A percentile compares a stretch with the other conserved stretches of the same genome.
Evolutionary conservation across 2,113 vertebrate genomes (phyloP).

Genomic region (Scalopus aquaticus): DNA sequence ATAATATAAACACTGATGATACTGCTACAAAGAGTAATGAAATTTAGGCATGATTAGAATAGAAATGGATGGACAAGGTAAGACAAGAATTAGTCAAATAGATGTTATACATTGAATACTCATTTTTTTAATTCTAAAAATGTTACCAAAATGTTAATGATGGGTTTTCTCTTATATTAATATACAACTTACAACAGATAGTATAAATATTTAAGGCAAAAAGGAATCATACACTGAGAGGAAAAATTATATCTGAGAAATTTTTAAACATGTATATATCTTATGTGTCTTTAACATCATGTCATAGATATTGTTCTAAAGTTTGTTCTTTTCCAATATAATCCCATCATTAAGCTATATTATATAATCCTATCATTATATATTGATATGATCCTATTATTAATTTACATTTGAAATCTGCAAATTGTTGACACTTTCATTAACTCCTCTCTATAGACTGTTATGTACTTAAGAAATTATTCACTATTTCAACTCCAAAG

Average conservation of each 20-base stretch:
- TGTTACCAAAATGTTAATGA: background rate
- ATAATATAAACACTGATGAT: background rate
- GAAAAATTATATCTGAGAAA: background rate
- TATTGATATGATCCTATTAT: too few relatives aligned
- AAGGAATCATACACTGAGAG: background rate
- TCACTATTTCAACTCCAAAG: background rate
- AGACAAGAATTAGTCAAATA: background rate
- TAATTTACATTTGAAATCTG: background rate
- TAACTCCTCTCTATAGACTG: background rate
- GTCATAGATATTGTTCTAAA: background rate
- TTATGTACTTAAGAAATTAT: background rate
- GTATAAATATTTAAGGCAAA: slow-evolving; percentile 1
- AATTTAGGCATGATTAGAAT: background rate
- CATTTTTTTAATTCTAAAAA: background rate
- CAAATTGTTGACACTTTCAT: background rate
- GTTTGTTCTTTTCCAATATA: background rate
- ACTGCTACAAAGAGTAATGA: background rate
- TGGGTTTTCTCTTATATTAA: background rate
- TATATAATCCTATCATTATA: too few relatives aligned
- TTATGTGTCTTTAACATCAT: background rate
- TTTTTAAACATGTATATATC: too few relatives aligned
- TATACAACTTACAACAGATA: background rate
- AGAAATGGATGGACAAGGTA: background rate
- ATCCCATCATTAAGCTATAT: too few relatives aligned
- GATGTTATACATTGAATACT: background rate